Base-by-base conservation (phyloP, 2,888 invertebrate genomes). In the Zootermopsis nevadensis region DNA sequence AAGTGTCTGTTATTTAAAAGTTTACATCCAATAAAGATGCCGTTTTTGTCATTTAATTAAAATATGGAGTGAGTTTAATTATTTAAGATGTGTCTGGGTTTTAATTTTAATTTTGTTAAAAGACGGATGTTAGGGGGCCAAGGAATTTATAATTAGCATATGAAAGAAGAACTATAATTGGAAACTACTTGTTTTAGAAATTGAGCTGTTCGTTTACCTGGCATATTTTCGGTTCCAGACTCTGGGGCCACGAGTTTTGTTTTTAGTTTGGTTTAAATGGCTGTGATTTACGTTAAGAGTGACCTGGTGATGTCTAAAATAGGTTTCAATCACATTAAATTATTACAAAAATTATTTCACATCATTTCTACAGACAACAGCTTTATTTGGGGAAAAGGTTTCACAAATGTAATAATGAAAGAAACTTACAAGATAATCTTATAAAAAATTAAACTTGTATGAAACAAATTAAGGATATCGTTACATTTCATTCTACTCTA, bases 91-190 rank as follows among this genome's bases (percentile, higher is more conserved):
- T 24, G 35, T 82, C 77, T 48, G 42, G 53, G 42, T 67, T 82
- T 77, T 67, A 82, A 82, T 79, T 82, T 82, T 82, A 31, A 69
- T 77, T 79, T 48, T 60, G 76, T 66, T 76, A 77, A 33, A 31
- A 27, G 38, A 66, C 24, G 42, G 42, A 79, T 67, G 33, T 77
- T 66, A 38, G n/a, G 60, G 77, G 60, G n/a, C 67, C 7, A 19
- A 80, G 77, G 84, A 84, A 84, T 84, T 84, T 84, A 84, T 84
- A 84, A 84, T 84, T 84, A 84, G 84, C 84, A 84, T 84, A 84
- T 76, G 33, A 79, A 60, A 60, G 27, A 80, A 53, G 81, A 66
- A 76, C 66, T 72, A 67, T 80, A 77, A 27, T 79, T 66, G 66
- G 66, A 66, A 76, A 76, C 48, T 72, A 82, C 72, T 81, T 74